Percentiles rank a stretch among this genome's conserved stretches.
Conservation (phyloP, 2,797 vertebrate genomes). For the Lophius americanus region DNA sequence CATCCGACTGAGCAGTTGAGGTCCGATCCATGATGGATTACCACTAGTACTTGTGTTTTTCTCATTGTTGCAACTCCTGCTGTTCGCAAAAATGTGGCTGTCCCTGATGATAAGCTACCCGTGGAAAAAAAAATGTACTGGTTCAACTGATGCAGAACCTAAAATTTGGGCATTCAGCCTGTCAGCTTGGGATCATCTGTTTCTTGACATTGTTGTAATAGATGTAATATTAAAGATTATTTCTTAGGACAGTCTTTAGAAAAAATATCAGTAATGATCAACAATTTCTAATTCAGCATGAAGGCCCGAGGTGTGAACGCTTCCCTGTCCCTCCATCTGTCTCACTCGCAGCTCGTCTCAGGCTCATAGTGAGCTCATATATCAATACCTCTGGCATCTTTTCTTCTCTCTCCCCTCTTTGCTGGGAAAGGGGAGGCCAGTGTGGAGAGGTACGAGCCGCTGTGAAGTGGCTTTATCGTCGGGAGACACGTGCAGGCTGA, state of each 20-base stretch:
- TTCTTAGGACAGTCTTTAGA: constrained; percentile 5
- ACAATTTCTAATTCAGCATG: constrained; percentile 35
- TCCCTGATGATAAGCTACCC: constrained; percentile 19
- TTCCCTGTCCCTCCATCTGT: constrained; percentile 14
- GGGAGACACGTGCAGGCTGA: constrained; percentile 66
- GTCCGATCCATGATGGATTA: not conserved
- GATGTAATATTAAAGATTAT: constrained; percentile 21
- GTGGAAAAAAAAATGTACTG: constrained; percentile 18
- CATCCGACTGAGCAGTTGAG: not conserved
- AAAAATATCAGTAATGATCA: constrained; percentile 36
- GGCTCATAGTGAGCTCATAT: constrained; percentile 53
- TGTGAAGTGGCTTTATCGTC: constrained; percentile 84
- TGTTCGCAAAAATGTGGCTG: not conserved
- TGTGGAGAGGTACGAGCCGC: constrained; percentile 76
- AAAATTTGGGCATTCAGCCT: constrained; percentile 9
- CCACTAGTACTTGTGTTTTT: not conserved
- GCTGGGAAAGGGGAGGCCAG: constrained; percentile 64
- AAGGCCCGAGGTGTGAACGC: constrained; percentile 12
- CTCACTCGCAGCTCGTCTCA: constrained; percentile 24
- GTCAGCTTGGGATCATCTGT: not conserved
- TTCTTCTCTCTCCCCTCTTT: constrained; percentile 34
- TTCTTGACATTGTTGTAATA: constrained; percentile 6
- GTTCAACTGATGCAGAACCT: constrained; percentile 26
- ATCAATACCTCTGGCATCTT: constrained; percentile 63
- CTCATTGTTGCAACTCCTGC: not conserved